Percentiles rank a stretch among this genome's conserved stretches.
Conservation (phyloP, 2,113 vertebrate genomes). For the Regulus satrapa region DNA sequence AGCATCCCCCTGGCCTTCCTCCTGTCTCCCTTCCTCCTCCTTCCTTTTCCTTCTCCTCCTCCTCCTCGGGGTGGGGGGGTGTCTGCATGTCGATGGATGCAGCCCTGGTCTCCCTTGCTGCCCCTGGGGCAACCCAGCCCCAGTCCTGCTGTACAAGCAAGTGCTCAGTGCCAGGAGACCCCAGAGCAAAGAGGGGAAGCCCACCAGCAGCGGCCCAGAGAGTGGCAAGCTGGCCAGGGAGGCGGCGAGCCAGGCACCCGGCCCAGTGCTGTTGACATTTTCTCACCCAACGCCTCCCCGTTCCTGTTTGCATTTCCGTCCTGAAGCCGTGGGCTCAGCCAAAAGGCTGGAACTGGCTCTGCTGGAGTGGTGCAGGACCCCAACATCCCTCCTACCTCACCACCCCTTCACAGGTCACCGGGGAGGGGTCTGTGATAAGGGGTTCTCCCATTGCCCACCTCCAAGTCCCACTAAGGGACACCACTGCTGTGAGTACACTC, state of each 20-base stretch:
- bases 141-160: background rate
- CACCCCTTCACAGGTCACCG: background rate
- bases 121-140: background rate
- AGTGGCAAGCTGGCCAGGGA: background rate
- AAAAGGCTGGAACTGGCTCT: conserved; percentile 1
- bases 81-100: background rate
- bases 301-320: conserved; percentile 58
- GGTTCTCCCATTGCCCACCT: background rate
- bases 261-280: conserved; percentile 53
- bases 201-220: background rate
- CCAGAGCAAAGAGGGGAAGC: background rate
- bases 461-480: background rate
- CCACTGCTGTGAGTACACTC: background rate
- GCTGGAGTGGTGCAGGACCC: background rate
- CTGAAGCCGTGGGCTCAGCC: background rate
- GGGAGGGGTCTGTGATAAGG: background rate
- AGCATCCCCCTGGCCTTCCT: background rate
- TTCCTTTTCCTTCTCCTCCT: background rate
- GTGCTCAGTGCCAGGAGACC: background rate
- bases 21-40: background rate
- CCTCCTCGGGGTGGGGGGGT: background rate
- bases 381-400: background rate
- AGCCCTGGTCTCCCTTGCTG: background rate
- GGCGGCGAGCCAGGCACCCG: background rate
- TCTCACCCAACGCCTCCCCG: conserved; percentile 55